Conservation (phyloP, 1,140 invertebrate species). For the Hyposmocoma kahamanoa region DNA sequence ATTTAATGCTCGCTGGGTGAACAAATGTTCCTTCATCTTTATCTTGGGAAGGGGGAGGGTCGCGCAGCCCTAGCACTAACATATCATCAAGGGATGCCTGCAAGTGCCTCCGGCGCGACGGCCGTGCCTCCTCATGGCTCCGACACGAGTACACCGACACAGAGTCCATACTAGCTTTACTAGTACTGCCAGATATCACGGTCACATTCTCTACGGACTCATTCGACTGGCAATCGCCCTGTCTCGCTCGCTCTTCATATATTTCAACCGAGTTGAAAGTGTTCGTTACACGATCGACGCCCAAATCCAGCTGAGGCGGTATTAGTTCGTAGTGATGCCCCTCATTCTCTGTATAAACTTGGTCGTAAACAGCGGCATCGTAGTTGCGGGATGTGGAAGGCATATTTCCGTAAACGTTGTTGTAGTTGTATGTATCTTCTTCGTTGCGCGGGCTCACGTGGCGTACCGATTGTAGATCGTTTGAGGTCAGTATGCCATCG, state of each 20-base stretch:
- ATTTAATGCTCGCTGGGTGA: conserved; percentile 58
- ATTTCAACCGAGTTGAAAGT: conserved; percentile 60
- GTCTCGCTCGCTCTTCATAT: conserved; percentile 42
- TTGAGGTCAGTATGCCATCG: conserved; percentile 50
- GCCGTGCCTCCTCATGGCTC: conserved; percentile 65
- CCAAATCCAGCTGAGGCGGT: conserved; percentile 43
- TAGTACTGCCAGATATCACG: conserved; percentile 51
- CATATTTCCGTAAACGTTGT: conserved; percentile 47
- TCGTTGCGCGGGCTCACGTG: conserved; percentile 38
- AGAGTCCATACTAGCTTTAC: conserved; percentile 66
- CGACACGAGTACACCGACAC: conserved; percentile 73
- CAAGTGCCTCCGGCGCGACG: conserved; percentile 38
- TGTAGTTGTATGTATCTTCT: conserved; percentile 57
- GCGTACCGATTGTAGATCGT: conserved; percentile 35
- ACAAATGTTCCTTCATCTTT: conserved; percentile 60
- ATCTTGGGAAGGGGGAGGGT: conserved; percentile 29
- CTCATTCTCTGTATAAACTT: conserved; percentile 64
- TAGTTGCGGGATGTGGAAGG: conserved; percentile 39
- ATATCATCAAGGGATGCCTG: conserved; percentile 68
- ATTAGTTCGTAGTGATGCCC: conserved; percentile 68
- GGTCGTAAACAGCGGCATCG: conserved; percentile 56
- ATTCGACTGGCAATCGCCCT: conserved; percentile 40
- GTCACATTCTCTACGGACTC: conserved; percentile 62
- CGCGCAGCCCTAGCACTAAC: conserved; percentile 53
- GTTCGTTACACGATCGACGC: conserved; percentile 41